A percentile compares a stretch with the other conserved stretches of the same genome.
Conservation (phyloP, 2,888 invertebrate genomes). For the Agapetus fuscipes region DNA sequence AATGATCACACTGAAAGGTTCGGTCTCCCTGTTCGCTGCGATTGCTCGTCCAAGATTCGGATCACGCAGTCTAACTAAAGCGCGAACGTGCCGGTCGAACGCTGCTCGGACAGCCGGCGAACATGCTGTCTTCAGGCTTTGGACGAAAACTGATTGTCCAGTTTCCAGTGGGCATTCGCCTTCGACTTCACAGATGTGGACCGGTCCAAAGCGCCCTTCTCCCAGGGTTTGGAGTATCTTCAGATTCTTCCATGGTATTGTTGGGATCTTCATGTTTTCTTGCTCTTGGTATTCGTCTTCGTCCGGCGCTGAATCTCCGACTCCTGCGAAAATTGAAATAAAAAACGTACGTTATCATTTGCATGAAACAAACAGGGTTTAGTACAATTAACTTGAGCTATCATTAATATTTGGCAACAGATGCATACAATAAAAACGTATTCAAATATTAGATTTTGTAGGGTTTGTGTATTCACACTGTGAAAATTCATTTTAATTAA, state of each 20-base stretch:
- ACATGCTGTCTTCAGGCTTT: slow-evolving; percentile 54
- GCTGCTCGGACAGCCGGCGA: slow-evolving; percentile 52
- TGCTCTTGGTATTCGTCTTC: slow-evolving; percentile 30
- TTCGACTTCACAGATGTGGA: slow-evolving; percentile 28
- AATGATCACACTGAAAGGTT: slow-evolving; percentile 66
- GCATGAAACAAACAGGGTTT: no score
- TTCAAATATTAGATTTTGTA: no score
- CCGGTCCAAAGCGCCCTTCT: slow-evolving; percentile 51
- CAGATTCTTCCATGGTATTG: slow-evolving; percentile 46
- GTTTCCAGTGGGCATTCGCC: background rate
- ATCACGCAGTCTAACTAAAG: slow-evolving; percentile 58
- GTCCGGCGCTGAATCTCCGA: slow-evolving; percentile 33
- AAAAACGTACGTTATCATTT: no score
- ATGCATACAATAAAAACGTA: no score
- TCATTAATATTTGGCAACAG: no score
- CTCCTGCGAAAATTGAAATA: no score
- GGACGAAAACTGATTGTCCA: slow-evolving; percentile 59
- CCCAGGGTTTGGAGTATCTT: slow-evolving; percentile 50
- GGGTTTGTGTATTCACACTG: no score
- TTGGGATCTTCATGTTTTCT: slow-evolving; percentile 26
- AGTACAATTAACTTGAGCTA: no score
- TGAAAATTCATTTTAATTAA: no score
- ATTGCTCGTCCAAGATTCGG: slow-evolving; percentile 62
- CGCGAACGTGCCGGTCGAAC: slow-evolving; percentile 62
- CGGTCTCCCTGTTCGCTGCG: slow-evolving; percentile 62